Percentiles rank a stretch among this genome's conserved stretches.
These are phyloP conservation scores for Fukomys damarensis DNA, from an alignment of 2,113 vertebrate species.

Conservation along the genomic window DNA sequence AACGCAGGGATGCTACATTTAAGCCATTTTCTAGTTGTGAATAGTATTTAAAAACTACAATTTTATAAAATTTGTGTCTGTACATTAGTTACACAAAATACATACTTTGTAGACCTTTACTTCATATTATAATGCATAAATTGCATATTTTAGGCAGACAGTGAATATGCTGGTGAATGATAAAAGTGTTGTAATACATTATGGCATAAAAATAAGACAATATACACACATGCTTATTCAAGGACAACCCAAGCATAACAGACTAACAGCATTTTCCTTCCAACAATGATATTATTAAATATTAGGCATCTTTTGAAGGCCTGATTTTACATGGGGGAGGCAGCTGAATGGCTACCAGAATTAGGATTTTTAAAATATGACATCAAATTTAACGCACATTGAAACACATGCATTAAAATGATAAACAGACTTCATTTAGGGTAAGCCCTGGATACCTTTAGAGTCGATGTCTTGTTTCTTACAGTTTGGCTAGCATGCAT, in stretches of 20 bases:
- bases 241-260: slow-evolving; percentile 79
- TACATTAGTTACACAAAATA: slow-evolving; percentile 99
- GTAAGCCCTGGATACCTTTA: slow-evolving; percentile 84
- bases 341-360: slow-evolving; percentile 56
- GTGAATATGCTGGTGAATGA: slow-evolving; percentile 98
- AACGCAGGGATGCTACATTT: slow-evolving; percentile 83
- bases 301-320: slow-evolving; percentile 73
- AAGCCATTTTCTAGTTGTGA: slow-evolving; percentile 84
- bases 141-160: slow-evolving; percentile 92
- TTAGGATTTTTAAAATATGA: slow-evolving; percentile 74
- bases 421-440: slow-evolving; percentile 88
- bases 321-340: slow-evolving; percentile 57
- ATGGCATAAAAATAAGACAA: slow-evolving; percentile 85
- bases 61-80: slow-evolving; percentile 99
- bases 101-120: slow-evolving; percentile 98
- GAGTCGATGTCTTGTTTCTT: slow-evolving; percentile 86
- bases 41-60: slow-evolving; percentile 93
- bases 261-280: slow-evolving; percentile 82
- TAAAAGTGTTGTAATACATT: slow-evolving; percentile 91
- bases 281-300: slow-evolving; percentile 76
- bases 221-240: slow-evolving; percentile 86
- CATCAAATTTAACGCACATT: slow-evolving; percentile 82
- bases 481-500: slow-evolving; percentile 75
- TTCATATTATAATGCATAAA: slow-evolving; percentile 92
- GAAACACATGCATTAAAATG: slow-evolving; percentile 88